A percentile compares a stretch with the other conserved stretches of the same genome.
These are phyloP conservation scores for Lacerta agilis DNA, from an alignment of 2,797 vertebrate genomes.

Conservation along the genomic window DNA sequence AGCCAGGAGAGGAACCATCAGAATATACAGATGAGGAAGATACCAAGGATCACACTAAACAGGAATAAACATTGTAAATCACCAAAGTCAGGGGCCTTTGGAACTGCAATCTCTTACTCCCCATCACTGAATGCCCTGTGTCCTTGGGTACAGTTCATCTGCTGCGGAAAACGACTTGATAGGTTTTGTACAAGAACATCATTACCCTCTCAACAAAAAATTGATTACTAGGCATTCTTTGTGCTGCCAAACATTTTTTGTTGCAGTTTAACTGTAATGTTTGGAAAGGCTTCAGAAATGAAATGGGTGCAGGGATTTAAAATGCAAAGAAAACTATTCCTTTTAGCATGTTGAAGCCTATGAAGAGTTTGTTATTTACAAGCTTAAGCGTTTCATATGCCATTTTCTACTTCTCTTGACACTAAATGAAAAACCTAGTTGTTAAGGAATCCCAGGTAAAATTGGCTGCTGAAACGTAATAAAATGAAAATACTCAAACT, in stretches of 20 bases:
- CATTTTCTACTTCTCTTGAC: slow-evolving; percentile 66
- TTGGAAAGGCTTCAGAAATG: slow-evolving; percentile 71
- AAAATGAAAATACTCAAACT: slow-evolving; percentile 74
- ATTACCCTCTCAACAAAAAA: slow-evolving; percentile 75
- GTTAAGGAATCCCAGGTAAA: slow-evolving; percentile 65
- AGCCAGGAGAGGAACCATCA: slow-evolving; percentile 97
- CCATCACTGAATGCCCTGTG: slow-evolving; percentile 76
- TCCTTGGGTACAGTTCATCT: slow-evolving; percentile 77
- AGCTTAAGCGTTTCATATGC: slow-evolving; percentile 67
- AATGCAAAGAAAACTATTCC: slow-evolving; percentile 63
- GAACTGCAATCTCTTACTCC: slow-evolving; percentile 83
- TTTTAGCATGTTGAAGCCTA: slow-evolving; percentile 71
- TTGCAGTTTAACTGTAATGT: slow-evolving; percentile 77
- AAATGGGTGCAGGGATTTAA: slow-evolving; percentile 73
- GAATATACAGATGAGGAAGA: slow-evolving; percentile 99
- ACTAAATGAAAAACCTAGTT: slow-evolving; percentile 54
- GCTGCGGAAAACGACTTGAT: slow-evolving; percentile 77
- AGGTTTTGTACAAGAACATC: slow-evolving; percentile 78
- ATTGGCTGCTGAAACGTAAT: slow-evolving; percentile 69
- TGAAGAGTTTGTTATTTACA: slow-evolving; percentile 64
- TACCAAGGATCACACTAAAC: slow-evolving; percentile 97
- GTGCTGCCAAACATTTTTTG: slow-evolving; percentile 77
- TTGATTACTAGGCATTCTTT: slow-evolving; percentile 79
- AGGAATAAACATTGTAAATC: slow-evolving; percentile 91
- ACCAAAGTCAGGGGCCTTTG: slow-evolving; percentile 92